Evolutionary conservation across 2,888 invertebrate genomes (phyloP), one percentile per base, ranked within the genome.

Genomic region (Caradrina clavipalpis): DNA sequence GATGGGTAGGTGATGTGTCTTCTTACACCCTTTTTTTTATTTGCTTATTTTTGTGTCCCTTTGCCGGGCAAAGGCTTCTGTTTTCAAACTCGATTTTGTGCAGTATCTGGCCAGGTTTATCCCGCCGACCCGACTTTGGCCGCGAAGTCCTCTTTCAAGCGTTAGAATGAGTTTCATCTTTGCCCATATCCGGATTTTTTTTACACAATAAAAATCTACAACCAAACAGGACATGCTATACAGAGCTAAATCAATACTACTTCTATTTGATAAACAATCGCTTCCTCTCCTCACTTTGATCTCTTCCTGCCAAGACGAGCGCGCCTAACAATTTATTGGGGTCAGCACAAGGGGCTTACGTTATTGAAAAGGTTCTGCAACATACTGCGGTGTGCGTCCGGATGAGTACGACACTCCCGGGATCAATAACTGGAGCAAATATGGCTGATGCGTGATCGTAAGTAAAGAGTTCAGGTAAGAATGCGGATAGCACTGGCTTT

Each of bases 291-390:
- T 64, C 22, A 51, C 75, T 53, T 73, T 17, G n/a, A 19, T 35
- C 31, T 47, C 51, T 63, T 54, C 51, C 21, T 42, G 31, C 53
- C 82, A 80, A 85, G 85, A 82, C 80, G 82, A 75, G 71, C 81
- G 45, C 72, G 79, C 82, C 82, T 66, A 71, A 80, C 83, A 86
- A 89, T 90, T 89, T 91, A 91, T 91, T 85, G 86, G 85, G 88
- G 88, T 86, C 87, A 83, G 83, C 81, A 68, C 69, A 78, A 83
- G 83, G 81, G 74, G 65, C 80, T 81, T 75, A 69, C 71, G 89
- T 74, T 84, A 84, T 82, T 84, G 84, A 82, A 87, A 85, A 86
- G 84, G 82, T 80, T 80, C 77, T 72, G 76, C 81, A 76, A 83
- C 75, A 86, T 90, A 88, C 87, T 86, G 88, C 83, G 86, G 87